These are phyloP conservation scores for Balaeniceps rex DNA, from an alignment of 2,113 vertebrate species.

Conservation along the genomic window DNA sequence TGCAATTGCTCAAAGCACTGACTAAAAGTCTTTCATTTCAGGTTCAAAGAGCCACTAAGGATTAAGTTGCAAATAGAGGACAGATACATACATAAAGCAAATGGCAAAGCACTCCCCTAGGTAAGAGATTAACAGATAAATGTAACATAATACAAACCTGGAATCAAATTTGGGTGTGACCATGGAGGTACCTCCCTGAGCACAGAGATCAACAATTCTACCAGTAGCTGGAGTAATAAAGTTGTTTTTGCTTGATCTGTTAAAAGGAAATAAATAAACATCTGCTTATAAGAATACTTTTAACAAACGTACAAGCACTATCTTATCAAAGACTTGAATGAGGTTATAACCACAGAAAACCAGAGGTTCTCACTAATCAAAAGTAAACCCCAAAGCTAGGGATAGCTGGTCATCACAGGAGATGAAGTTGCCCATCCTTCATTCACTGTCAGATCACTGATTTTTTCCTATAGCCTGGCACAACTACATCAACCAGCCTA, in stretches of 20 bases:
- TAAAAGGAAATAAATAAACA: neutral
- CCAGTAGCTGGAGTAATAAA: constrained; percentile 65
- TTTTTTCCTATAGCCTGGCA: neutral
- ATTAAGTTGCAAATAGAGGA: neutral
- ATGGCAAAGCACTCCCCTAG: neutral
- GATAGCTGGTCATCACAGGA: neutral
- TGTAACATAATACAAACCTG: constrained; percentile 39
- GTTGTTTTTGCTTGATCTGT: constrained; percentile 60
- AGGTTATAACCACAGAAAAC: neutral
- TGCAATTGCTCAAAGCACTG: neutral
- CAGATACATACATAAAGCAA: neutral
- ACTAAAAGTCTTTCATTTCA: neutral
- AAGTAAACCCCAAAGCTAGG: neutral
- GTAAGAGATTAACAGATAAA: too few species aligned
- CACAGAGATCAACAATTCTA: constrained; percentile 11
- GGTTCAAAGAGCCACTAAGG: neutral
- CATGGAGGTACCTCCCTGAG: constrained; percentile 59
- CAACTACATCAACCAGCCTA: neutral
- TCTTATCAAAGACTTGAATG: neutral
- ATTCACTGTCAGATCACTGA: neutral
- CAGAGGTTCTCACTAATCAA: neutral
- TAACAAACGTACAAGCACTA: neutral
- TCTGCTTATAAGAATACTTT: neutral
- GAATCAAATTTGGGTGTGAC: constrained; percentile 72
- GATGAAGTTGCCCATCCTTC: neutral